Conservation (phyloP, 2,797 vertebrate genomes). For the Malacoctenus gilli region DNA sequence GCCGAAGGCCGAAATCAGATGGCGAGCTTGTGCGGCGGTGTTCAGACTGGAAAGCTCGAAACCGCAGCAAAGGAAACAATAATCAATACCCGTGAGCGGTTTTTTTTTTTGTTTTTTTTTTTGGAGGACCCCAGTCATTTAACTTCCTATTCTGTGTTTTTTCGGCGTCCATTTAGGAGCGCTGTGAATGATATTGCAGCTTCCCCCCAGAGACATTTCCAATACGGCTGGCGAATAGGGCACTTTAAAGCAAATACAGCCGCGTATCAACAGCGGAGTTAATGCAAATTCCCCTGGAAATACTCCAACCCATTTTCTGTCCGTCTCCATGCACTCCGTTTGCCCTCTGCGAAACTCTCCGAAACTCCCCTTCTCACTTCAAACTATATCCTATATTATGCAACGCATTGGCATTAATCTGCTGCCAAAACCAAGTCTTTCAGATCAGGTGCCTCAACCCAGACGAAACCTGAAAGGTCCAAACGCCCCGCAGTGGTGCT, state of each 20-base stretch:
- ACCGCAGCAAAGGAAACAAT: constrained; percentile 20
- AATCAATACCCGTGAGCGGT: constrained; percentile 7
- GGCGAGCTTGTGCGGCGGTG: constrained; percentile 6
- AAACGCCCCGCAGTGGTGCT: constrained; percentile 39
- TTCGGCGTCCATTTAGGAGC: constrained; percentile 7
- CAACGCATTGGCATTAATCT: constrained; percentile 37
- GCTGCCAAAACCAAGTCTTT: constrained; percentile 40
- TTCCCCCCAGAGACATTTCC: constrained; percentile 23
- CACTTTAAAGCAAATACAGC: constrained; percentile 26
- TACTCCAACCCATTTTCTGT: constrained; percentile 14
- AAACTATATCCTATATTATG: constrained; percentile 31
- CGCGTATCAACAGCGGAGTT: constrained; percentile 15
- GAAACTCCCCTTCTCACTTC: constrained; percentile 30
- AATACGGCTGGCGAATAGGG: constrained; percentile 15
- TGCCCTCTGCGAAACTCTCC: constrained; percentile 19
- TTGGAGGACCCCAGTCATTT: neutral
- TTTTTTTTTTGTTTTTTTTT: constrained; percentile 1
- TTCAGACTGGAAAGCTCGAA: constrained; percentile 13
- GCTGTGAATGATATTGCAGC: constrained; percentile 40
- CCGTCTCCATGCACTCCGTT: constrained; percentile 11
- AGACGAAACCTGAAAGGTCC: constrained; percentile 36
- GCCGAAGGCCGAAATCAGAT: constrained; percentile 30
- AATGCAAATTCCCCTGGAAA: constrained; percentile 27
- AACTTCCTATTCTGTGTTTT: constrained; percentile 27
- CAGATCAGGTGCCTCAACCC: constrained; percentile 40